Percentiles rank a stretch among this genome's conserved stretches.
Conservation (phyloP, 37 sponge, comb jelly and placozoan species). For the Mnemiopsis leidyi region DNA sequence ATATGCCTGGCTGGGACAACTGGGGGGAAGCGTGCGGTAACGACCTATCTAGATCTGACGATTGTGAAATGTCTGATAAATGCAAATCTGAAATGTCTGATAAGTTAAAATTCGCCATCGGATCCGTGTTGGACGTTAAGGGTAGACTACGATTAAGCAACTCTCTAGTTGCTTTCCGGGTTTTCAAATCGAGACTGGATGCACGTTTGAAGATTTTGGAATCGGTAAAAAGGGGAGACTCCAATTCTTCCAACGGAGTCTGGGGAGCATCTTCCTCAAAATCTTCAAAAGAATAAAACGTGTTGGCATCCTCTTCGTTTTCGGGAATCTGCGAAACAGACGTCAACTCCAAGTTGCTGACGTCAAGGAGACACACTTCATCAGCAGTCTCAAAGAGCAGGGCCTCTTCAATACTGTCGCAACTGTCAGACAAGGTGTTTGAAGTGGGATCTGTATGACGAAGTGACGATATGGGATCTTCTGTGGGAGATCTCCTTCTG, state of each 20-base stretch:
- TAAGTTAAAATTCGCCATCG: background rate
- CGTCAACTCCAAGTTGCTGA: slow-evolving; percentile 54
- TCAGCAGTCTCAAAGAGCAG: slow-evolving; percentile 43
- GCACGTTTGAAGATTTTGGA: background rate
- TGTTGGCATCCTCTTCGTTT: slow-evolving; percentile 54
- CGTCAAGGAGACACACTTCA: slow-evolving; percentile 18
- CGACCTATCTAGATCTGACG: slow-evolving; percentile 18
- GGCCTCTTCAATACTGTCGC: background rate
- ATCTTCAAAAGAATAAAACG: slow-evolving; percentile 49
- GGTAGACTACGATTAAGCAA: slow-evolving; percentile 40
- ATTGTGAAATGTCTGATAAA: slow-evolving; percentile 2
- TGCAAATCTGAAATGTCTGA: slow-evolving; percentile 17
- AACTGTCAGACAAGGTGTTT: background rate
- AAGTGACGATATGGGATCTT: background rate
- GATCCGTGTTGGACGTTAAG: background rate
- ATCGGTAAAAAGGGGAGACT: background rate
- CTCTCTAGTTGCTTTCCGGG: background rate
- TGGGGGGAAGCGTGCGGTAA: background rate
- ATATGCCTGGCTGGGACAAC: background rate
- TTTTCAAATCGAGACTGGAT: background rate
- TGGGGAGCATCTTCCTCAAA: slow-evolving; percentile 39
- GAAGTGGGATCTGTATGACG: background rate
- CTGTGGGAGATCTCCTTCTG: background rate
- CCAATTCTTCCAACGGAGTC: background rate
- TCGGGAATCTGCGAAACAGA: slow-evolving; percentile 37